These are phyloP conservation scores for Charadrius vociferus DNA, from an alignment of 2,113 vertebrate genomes.

Conservation along the genomic window DNA sequence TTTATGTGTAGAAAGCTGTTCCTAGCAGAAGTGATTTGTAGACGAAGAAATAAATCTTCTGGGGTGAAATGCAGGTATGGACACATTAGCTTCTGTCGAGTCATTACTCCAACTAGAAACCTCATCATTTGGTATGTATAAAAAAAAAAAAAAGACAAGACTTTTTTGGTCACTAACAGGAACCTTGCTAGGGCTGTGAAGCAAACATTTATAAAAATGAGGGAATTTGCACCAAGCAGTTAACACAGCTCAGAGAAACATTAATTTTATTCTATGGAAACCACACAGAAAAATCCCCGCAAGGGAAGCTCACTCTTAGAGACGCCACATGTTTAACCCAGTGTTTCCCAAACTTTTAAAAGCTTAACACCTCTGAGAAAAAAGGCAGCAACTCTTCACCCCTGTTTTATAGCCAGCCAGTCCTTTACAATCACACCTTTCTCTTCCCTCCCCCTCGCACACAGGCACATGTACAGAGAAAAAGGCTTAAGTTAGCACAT, in stretches of 20 bases:
- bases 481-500: constrained; percentile 3
- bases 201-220: constrained; percentile 27
- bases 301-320: constrained; percentile 14
- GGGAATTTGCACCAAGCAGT: constrained; percentile 52
- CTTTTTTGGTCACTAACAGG: neutral
- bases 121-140: neutral
- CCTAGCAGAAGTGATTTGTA: constrained; percentile 15
- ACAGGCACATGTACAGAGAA: neutral
- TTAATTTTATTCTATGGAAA: constrained; percentile 43
- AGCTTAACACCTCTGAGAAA: constrained; percentile 58
- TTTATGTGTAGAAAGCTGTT: constrained; percentile 34
- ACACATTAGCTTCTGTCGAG: neutral
- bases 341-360: constrained; percentile 53
- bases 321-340: constrained; percentile 43
- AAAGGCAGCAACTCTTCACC: constrained; percentile 52
- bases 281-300: neutral
- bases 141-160: neutral
- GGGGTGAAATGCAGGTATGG: neutral
- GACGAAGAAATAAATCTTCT: constrained; percentile 35
- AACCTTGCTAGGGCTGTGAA: neutral
- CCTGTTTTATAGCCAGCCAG: constrained; percentile 40
- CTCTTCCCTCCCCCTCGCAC: neutral
- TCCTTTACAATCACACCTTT: constrained; percentile 21
- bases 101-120: neutral
- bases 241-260: constrained; percentile 53